Conservation (phyloP, 2,797 vertebrate species). For the Artibeus lituratus region DNA sequence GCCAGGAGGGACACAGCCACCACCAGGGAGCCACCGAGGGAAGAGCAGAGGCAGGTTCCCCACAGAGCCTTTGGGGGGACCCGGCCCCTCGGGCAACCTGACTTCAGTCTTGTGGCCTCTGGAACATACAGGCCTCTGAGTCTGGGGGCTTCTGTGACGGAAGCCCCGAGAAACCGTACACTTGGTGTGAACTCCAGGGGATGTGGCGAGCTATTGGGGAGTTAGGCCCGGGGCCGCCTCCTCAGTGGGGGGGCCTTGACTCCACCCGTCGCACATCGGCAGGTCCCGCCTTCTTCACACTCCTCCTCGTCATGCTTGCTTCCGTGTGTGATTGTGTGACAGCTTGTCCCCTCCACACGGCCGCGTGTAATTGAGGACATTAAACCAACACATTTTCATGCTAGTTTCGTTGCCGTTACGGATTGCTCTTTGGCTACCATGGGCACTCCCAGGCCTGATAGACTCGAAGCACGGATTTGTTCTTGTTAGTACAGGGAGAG, state of each 20-base stretch:
- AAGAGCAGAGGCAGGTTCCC: neutral
- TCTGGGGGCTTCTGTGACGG: neutral
- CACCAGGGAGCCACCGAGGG: neutral
- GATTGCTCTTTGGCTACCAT: neutral
- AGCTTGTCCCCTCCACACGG: neutral
- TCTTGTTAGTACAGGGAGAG: neutral
- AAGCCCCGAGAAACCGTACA: neutral
- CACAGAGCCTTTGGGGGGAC: neutral
- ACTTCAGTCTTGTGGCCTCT: neutral
- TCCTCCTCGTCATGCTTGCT: neutral
- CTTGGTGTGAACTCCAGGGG: neutral
- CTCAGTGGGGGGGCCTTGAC: neutral
- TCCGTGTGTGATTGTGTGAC: neutral
- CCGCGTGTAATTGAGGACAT: neutral
- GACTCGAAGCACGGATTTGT: neutral
- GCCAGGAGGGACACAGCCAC: neutral
- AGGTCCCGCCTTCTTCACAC: neutral
- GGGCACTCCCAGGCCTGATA: neutral
- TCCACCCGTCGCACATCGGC: neutral
- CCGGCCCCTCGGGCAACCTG: neutral
- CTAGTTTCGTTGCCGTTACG: neutral
- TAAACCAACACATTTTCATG: neutral
- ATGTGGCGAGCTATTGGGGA: neutral
- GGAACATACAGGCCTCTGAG: neutral
- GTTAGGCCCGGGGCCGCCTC: neutral